phyloP scores from a whole-genome alignment of 2,797 vertebrate genomes.

The Myotis findleyi region DNA sequence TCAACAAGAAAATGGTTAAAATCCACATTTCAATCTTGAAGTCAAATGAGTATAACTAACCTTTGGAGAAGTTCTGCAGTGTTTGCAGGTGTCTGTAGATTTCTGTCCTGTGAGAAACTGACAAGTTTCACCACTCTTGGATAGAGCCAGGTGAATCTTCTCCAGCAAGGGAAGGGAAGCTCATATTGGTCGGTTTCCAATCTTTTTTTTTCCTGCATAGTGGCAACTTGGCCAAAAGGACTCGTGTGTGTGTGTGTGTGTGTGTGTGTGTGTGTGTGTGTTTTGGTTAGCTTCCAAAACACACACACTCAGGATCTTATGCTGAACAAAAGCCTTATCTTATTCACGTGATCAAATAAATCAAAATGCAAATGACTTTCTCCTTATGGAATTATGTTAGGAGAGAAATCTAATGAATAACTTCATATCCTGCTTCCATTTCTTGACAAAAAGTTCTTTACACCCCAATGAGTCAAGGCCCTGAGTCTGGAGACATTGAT shows the following conservation, averaged over 20 bases:
- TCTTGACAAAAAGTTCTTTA: slow-evolving; percentile 34
- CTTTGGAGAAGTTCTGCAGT: background rate
- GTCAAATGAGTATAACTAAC: background rate
- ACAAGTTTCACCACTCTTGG: background rate
- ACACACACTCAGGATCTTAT: background rate
- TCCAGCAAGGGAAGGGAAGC: background rate
- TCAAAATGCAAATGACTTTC: slow-evolving; percentile 39
- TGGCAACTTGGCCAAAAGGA: slow-evolving; percentile 12
- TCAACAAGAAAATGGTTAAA: slow-evolving; percentile 1
- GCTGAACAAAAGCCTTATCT: background rate
- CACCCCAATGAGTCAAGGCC: background rate
- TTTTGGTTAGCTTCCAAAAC: slow-evolving; percentile 43
- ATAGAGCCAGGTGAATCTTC: background rate
- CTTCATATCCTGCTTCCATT: slow-evolving; percentile 42
- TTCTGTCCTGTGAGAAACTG: background rate
- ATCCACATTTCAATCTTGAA: background rate
- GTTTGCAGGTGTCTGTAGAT: background rate
- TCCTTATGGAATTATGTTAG: slow-evolving; percentile 2
- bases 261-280: background rate
- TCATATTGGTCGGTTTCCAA: background rate
- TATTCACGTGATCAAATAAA: background rate
- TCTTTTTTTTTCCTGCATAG: background rate
- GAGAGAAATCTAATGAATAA: background rate
- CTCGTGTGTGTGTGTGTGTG: background rate
- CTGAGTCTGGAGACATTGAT: slow-evolving; percentile 23